Base-by-base conservation (phyloP, 2,888 invertebrate genomes). In the Limnephilus rhombicus region DNA sequence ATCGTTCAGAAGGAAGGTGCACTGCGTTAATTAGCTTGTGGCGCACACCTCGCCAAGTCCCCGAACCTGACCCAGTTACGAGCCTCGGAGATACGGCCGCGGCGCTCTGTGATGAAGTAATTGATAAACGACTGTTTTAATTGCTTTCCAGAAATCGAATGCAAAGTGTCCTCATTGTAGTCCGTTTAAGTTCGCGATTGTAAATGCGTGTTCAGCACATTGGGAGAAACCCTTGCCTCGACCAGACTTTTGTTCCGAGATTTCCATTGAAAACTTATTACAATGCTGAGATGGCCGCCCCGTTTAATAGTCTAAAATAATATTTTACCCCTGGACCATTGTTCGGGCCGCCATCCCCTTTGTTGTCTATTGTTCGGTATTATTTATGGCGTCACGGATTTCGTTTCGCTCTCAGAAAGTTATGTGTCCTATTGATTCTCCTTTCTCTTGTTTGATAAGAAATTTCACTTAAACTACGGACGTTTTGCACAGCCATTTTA, bases 231-330 rank as follows among this genome's bases (percentile, higher is more conserved):
- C 68, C 53, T 85, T 29, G 85, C 34, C 87, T 68, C 68, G 15
- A 37, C 87, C 87, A 53, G 68, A 87, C 87, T 87, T 91, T 93
- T 93, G 93, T 93, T 92, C 92, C n/a, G 24, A 53, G 49, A 81
- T 91, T 89, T 89, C 93, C 85, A 91, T 92, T 93, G 93, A 93
- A 93, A 93, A 93, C 93, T 93, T 93, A 93, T 93, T 91, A 93
- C 93, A 93, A 93, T 92, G 91, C 49, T 49, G 53, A 87, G 92
- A 93, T 92, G 91, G 92, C 81, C 93, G 91, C 93, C 91, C 91
- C 92, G 91, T 92, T 93, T 93, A 92, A 93, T 93, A 93, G 92
- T 93, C 91, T 92, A 90, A 93, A 93, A 93, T 93, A 92, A 92
- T 92, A 93, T 91, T 93, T 92, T 88, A 93, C 89, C 92, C 93